Evolutionary conservation across 2,888 invertebrate species (phyloP), one percentile per base, ranked within the genome.

Genomic region (Taenaris catops): DNA sequence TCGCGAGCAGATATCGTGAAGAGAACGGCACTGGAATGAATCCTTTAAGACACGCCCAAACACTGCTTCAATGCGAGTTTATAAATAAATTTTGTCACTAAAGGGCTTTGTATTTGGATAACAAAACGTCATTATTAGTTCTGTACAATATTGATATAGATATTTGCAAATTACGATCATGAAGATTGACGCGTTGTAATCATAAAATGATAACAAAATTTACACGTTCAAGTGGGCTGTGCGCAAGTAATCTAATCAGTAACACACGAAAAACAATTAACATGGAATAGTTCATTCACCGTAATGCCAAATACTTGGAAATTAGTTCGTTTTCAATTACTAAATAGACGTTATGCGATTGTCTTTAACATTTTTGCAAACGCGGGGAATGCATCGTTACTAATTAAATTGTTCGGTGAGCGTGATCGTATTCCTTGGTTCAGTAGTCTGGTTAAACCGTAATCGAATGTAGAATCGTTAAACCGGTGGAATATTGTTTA

Each of bases 1-100:
- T 84, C 84, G 83, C 74, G 62, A 67, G 57, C 66, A 59, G 62
- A 66, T 65, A 66, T 63, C 63, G 60, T 67, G 64, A 75, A 72
- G 83, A 81, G 83, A 83, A 76, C 70, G 83, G 83, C 76, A 68
- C 66, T 70, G 72, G 63, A 72, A 74, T 73, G 79, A 59, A 83
- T 83, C 81, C 81, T 80, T 71, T 67, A 56, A 69, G 61, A 69
- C 70, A 62, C 61, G 61, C 65, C 67, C 61, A 65, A 58, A 34
- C 8, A 16, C n/a, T 1, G 21, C n/a, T 17, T 41, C 12, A 7
- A 21, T 27, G 18, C 10, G 18, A 10, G 4, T 10, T 10, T n/a
- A 17, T 11, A 11, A 1, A 25, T 25, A 12, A n/a, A 18, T 11
- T 11, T 27, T 18, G 17, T 9, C 6, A 9, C 26, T 17, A 25